phyloP scores from a whole-genome alignment of 1,140 invertebrate genomes.

The Pachypsylla venusta region DNA sequence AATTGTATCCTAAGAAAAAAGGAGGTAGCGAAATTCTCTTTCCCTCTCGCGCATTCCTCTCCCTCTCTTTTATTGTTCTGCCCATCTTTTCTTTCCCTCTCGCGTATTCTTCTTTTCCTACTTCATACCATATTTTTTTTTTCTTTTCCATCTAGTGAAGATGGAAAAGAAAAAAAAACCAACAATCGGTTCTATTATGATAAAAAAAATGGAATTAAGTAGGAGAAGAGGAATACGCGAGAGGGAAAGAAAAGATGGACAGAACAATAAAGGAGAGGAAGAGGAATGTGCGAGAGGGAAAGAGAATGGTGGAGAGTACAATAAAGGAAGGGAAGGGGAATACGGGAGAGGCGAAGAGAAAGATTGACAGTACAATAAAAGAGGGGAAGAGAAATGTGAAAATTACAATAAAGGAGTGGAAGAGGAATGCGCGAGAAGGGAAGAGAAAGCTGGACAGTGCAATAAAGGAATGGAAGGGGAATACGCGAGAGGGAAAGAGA shows the following conservation, averaged over 20 bases:
- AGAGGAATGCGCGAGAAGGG: background rate
- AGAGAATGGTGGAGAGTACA: conserved; percentile 6
- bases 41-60: background rate
- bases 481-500: background rate
- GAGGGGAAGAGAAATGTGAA: background rate
- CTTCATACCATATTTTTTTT: too few species aligned
- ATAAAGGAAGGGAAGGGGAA: background rate
- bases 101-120: conserved; percentile 5
- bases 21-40: too few species aligned
- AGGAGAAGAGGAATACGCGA: conserved; percentile 5
- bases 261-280: background rate
- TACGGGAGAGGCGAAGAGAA: background rate
- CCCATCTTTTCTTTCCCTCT: background rate
- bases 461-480: background rate
- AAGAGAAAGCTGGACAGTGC: background rate
- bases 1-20: too few species aligned
- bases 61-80: background rate
- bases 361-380: background rate
- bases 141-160: too few species aligned
- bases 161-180: too few species aligned
- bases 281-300: background rate
- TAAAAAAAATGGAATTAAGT: too few species aligned
- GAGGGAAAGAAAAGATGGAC: background rate
- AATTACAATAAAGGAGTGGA: background rate
- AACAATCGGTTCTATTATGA: too few species aligned